These are phyloP conservation scores for Macquaria ambigua DNA, from an alignment of 2,113 vertebrate genomes.

Conservation along the genomic window DNA sequence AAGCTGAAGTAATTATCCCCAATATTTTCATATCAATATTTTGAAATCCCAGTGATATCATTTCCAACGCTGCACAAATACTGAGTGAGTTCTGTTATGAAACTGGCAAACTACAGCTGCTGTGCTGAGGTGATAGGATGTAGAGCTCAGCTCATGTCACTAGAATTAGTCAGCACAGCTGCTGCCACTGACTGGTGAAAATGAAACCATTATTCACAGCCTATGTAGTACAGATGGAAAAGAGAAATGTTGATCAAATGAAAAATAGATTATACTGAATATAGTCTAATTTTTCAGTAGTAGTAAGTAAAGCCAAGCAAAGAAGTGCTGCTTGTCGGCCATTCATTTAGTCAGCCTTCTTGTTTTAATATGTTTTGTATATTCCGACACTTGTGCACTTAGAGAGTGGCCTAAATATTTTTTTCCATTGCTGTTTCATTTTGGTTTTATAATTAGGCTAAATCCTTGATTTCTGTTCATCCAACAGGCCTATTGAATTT, in stretches of 20 bases:
- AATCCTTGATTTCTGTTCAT: conserved; percentile 6
- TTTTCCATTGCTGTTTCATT: neutral
- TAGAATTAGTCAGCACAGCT: conserved; percentile 64
- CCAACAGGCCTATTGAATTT: neutral
- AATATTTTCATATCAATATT: conserved; percentile 48
- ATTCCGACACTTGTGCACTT: conserved; percentile 11
- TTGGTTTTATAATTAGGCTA: conserved; percentile 2
- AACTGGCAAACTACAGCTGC: conserved; percentile 38
- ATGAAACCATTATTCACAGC: conserved; percentile 50
- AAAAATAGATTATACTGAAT: conserved; percentile 10
- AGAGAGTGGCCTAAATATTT: neutral
- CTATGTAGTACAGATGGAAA: conserved; percentile 10
- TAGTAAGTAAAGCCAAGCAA: neutral
- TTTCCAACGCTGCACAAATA: conserved; percentile 17
- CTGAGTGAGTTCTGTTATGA: conserved; percentile 23
- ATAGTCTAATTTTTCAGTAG: neutral
- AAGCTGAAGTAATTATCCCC: conserved; percentile 23
- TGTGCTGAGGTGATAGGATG: conserved; percentile 38
- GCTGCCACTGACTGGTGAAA: conserved; percentile 40
- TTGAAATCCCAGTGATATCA: conserved; percentile 12
- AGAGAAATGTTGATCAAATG: conserved; percentile 4
- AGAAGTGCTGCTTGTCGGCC: neutral
- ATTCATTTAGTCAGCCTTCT: neutral
- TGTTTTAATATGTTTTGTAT: neutral
- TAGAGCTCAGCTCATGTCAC: conserved; percentile 28